Conservation (phyloP, 2,888 invertebrate species). For the Meteorus cinctellus region DNA sequence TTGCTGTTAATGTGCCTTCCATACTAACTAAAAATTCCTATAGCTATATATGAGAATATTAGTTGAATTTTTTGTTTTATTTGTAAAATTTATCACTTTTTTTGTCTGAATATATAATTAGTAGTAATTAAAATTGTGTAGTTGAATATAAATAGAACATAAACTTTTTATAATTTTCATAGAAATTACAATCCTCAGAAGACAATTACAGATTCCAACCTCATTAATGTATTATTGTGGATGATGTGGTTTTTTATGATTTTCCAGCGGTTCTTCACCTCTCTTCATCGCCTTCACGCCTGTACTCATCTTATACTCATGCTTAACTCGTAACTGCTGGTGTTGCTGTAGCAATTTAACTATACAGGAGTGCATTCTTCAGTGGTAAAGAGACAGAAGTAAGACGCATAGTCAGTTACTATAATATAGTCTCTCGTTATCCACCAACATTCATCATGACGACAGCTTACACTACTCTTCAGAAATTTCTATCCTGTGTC, state of each 20-base stretch:
- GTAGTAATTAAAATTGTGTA: background rate
- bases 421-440: conserved; percentile 60
- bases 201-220: background rate
- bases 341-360: conserved; percentile 46
- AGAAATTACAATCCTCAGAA: background rate
- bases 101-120: background rate
- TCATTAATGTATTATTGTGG: background rate
- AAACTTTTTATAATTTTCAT: background rate
- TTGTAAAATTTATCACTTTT: background rate
- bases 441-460: conserved; percentile 66
- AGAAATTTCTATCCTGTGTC: conserved; percentile 26
- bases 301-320: background rate
- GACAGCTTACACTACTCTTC: conserved; percentile 62
- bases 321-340: conserved; percentile 21
- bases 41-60: conserved; percentile 18
- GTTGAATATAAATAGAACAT: background rate
- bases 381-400: conserved; percentile 62
- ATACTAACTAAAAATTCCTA: conserved; percentile 24
- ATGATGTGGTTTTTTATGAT: conserved; percentile 11
- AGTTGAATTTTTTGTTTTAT: background rate
- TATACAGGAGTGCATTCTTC: conserved; percentile 50
- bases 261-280: no score
- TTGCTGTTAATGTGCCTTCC: background rate
- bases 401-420: conserved; percentile 64
- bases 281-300: no score